phyloP scores from a whole-genome alignment of 1,140 invertebrate genomes.

The Calephelis nemesis region DNA sequence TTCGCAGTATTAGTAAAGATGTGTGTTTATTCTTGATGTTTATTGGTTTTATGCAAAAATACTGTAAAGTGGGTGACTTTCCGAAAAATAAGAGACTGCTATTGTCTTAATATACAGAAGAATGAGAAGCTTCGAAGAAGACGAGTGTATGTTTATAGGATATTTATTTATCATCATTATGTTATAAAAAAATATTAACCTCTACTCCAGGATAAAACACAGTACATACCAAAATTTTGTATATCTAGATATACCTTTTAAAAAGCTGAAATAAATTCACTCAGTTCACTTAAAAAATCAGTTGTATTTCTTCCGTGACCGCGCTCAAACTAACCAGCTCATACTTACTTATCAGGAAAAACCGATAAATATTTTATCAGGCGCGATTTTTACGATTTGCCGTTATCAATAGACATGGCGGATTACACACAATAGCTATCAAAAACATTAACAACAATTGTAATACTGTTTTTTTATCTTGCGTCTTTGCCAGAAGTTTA shows the following conservation, averaged over 20 bases:
- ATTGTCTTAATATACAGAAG: too few species aligned
- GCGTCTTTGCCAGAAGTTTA: conserved; percentile 36
- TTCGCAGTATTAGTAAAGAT: too few species aligned
- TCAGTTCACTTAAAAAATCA: conserved; percentile 24
- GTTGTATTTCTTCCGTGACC: conserved; percentile 23
- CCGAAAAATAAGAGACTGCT: too few species aligned
- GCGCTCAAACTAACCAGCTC: conserved; percentile 34
- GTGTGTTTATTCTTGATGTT: too few species aligned
- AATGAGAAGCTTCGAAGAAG: too few species aligned
- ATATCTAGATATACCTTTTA: not conserved
- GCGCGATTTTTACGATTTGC: conserved; percentile 69
- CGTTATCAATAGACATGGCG: conserved; percentile 66
- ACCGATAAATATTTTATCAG: conserved; percentile 61
- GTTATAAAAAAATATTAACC: not conserved
- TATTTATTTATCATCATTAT: too few species aligned
- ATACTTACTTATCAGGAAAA: conserved; percentile 39
- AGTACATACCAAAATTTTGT: conserved; percentile 1
- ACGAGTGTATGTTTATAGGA: too few species aligned
- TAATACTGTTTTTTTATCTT: conserved; percentile 33
- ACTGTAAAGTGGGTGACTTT: too few species aligned
- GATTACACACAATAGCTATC: conserved; percentile 72
- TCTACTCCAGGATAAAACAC: not conserved
- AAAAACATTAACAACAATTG: conserved; percentile 45
- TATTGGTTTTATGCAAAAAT: too few species aligned
- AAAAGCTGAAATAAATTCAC: not conserved